Evolutionary conservation across 2,113 vertebrate genomes (phyloP).

Genomic region (Coryphaenoides rupestris): DNA sequence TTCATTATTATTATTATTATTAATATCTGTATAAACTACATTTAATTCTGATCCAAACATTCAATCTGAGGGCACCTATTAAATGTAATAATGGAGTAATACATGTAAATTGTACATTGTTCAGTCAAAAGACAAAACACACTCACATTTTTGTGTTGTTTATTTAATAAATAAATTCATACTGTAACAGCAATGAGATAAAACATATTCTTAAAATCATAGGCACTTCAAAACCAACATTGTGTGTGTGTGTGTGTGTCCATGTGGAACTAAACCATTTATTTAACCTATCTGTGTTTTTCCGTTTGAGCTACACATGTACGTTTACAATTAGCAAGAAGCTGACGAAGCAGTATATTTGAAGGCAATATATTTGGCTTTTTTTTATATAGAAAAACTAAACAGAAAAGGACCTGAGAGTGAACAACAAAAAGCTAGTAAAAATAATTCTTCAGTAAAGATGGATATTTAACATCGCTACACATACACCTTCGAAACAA

Average conservation of each 20-base stretch:
- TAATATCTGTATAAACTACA: too few relatives aligned
- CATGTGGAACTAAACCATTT: too few relatives aligned
- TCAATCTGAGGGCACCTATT: too few relatives aligned
- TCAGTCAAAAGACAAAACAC: not conserved
- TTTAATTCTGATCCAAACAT: too few relatives aligned
- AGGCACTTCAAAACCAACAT: conserved; percentile 87
- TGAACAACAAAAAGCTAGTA: conserved; percentile 31
- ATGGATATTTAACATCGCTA: conserved; percentile 43
- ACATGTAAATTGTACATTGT: not conserved
- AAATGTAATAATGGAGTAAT: too few relatives aligned
- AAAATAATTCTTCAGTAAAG: conserved; percentile 29
- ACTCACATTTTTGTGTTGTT: conserved; percentile 20
- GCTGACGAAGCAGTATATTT: conserved; percentile 9
- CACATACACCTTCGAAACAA: conserved; percentile 26
- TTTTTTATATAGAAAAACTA: conserved; percentile 22
- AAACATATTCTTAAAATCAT: conserved; percentile 85
- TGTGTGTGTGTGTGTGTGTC: conserved; percentile 40
- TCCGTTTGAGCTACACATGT: not conserved
- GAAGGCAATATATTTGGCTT: conserved; percentile 36
- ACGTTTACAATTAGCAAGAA: conserved; percentile 13
- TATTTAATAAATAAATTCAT: conserved; percentile 95
- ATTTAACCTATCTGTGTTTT: not conserved
- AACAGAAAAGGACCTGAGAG: conserved; percentile 53
- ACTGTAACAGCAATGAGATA: conserved; percentile 77
- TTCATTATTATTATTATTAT: too few relatives aligned